These are phyloP conservation scores for Piscicola geometra DNA, from an alignment of 2,888 invertebrate species.

Conservation along the genomic window DNA sequence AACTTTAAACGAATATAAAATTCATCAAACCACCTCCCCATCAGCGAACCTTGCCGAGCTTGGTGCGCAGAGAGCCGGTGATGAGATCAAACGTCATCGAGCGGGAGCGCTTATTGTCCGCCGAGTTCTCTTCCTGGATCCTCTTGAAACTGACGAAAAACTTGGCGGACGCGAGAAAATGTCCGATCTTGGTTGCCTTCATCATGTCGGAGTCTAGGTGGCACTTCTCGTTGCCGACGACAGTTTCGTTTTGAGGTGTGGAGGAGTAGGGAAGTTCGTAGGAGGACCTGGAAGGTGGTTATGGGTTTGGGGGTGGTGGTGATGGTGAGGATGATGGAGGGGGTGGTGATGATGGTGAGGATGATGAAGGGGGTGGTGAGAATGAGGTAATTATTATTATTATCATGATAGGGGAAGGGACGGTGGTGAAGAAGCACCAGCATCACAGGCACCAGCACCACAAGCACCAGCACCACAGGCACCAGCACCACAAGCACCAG, in stretches of 20 bases:
- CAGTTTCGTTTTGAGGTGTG: constrained; percentile 18
- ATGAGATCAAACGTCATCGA: neutral
- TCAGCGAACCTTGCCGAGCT: neutral
- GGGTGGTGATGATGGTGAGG: neutral
- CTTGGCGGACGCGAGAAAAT: constrained; percentile 25
- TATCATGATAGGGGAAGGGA: too few species aligned
- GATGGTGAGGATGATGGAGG: constrained; percentile 9
- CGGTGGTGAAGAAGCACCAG: too few species aligned
- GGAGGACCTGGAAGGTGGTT: constrained; percentile 12
- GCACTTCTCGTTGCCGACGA: neutral
- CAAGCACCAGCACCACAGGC: too few species aligned
- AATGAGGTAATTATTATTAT: too few species aligned
- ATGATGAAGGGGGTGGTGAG: neutral
- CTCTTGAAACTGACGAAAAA: constrained; percentile 11
- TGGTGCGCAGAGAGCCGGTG: neutral
- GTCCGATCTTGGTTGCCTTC: constrained; percentile 33
- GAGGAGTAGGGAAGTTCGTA: constrained; percentile 2
- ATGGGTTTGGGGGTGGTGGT: neutral
- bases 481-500: too few species aligned
- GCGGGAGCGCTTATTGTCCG: constrained; percentile 2
- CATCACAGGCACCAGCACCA: too few species aligned
- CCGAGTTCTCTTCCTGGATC: neutral
- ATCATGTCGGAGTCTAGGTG: constrained; percentile 32
- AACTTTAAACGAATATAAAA: neutral
- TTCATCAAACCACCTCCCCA: neutral